Percentiles rank a stretch among this genome's conserved stretches.
These are phyloP conservation scores for Oscheius sp. DNA, from an alignment of 2,888 invertebrate species.

Conservation along the genomic window DNA sequence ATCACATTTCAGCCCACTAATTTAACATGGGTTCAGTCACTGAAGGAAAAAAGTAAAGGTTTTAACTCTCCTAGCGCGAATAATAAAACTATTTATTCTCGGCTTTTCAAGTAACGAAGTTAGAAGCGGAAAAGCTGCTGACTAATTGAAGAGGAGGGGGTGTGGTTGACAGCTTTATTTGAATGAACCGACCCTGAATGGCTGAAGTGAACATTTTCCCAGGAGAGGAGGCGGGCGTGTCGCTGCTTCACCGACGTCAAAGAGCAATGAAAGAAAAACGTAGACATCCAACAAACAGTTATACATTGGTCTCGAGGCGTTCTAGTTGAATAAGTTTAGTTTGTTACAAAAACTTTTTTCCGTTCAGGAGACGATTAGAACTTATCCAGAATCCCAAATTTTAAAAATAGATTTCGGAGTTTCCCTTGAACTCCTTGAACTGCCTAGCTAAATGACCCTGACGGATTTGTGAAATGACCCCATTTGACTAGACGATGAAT, in stretches of 20 bases:
- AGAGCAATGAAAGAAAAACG: neutral
- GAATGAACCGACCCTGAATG: neutral
- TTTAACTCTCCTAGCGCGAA: neutral
- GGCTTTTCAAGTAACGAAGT: neutral
- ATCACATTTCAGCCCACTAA: slow-evolving; percentile 26
- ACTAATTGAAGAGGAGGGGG: slow-evolving; percentile 13
- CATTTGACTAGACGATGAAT: no score
- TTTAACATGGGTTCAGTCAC: slow-evolving; percentile 24
- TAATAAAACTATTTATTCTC: slow-evolving; percentile 1
- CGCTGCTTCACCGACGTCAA: slow-evolving; percentile 1
- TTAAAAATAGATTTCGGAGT: no score
- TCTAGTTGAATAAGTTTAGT: no score
- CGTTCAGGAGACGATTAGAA: no score
- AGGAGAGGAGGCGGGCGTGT: neutral
- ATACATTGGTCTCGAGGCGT: neutral
- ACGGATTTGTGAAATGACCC: no score
- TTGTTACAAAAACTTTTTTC: no score
- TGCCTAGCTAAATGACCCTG: no score
- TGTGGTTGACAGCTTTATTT: neutral
- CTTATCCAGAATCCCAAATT: no score
- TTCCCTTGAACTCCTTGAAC: no score
- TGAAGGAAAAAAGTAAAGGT: neutral
- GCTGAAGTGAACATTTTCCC: neutral
- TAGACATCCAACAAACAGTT: neutral
- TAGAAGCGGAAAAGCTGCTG: neutral